Base-by-base conservation (phyloP, 2,113 vertebrate species). In the Lamprotornis superbus region DNA sequence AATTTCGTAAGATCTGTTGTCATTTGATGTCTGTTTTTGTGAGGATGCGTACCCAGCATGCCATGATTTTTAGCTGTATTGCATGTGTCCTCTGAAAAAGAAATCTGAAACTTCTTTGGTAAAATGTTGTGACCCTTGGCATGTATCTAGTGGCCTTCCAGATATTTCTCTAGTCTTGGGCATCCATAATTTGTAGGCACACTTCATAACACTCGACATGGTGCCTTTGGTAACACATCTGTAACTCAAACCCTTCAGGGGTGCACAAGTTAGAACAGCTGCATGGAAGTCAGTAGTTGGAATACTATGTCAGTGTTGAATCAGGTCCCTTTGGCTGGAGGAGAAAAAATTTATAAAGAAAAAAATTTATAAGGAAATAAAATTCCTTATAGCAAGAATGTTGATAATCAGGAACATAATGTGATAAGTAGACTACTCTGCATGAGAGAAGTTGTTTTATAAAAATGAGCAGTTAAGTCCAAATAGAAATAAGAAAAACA, bases 71-170 rank as follows among this genome's bases (percentile, higher is more conserved):
- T n/a, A 25, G 16, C 49, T 82, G 23, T 53, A 40, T 55, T 61
- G 47, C 74, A 77, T 46, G 42, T 64, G 23, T 90, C 65, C 24
- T 42, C 75, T 84, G 60, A 71, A 83, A 44, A 56, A 90, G 33
- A 60, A 22, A 17, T 52, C 67, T 60, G 31, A 90, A 95, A 74
- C 28, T 37, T 83, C 60, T 55, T 23, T 50, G 15, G n/a, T 79
- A 80, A 65, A 57, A 39, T 24, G 13, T 33, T 39, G 22, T 64
- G 70, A 94, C 73, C 42, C 70, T 84, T 90, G 53, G 61, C 70
- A 77, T 88, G 19, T 60, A 79, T 12, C 89, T 84, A 59, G 24
- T 89, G 53, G 52, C 78, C 68, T 80, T 93, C 39, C 47, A 70
- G 59, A 16, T 53, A 64, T 15, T 63, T 81, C 55, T 68, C 21